Evolutionary conservation across 2,797 vertebrate genomes (phyloP).

Genomic region (Melanotaenia pygmaea): DNA sequence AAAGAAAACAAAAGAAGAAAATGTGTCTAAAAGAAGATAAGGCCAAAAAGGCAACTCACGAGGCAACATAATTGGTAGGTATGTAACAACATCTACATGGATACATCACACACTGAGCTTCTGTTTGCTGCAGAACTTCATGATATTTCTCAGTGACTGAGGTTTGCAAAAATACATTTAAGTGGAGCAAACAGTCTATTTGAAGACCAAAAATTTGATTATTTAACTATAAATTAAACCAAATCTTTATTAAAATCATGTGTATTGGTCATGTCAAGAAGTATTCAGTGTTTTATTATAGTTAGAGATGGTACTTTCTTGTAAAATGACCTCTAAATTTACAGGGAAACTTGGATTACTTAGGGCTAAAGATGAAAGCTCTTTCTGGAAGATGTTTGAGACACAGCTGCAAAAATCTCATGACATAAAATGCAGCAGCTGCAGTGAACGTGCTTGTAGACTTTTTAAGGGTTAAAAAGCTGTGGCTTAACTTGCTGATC

Average conservation of each 20-base stretch:
- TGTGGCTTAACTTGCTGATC: conserved; percentile 78
- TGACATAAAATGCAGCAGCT: conserved; percentile 60
- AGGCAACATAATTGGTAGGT: neutral
- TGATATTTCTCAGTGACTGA: no score
- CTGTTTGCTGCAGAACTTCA: no score
- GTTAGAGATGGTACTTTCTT: neutral
- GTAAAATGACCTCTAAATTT: conserved; percentile 12
- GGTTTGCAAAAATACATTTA: no score
- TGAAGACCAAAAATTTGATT: no score
- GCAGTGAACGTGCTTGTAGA: conserved; percentile 71
- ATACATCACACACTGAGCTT: no score
- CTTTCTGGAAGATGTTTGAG: neutral
- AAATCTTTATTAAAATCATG: neutral
- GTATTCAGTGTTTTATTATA: neutral
- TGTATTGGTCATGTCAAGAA: neutral
- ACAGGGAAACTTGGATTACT: neutral
- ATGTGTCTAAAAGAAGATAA: conserved; percentile 1
- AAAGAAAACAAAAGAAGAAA: conserved; percentile 4
- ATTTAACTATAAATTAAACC: neutral
- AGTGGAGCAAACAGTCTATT: no score
- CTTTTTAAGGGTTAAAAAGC: conserved; percentile 76
- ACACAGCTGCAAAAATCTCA: conserved; percentile 27
- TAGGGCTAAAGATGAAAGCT: neutral
- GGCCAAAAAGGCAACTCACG: neutral
- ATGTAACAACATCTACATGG: neutral